Evolutionary conservation across 1,140 invertebrate genomes (phyloP).

Genomic region (Macrosteles quadrilineatus): DNA sequence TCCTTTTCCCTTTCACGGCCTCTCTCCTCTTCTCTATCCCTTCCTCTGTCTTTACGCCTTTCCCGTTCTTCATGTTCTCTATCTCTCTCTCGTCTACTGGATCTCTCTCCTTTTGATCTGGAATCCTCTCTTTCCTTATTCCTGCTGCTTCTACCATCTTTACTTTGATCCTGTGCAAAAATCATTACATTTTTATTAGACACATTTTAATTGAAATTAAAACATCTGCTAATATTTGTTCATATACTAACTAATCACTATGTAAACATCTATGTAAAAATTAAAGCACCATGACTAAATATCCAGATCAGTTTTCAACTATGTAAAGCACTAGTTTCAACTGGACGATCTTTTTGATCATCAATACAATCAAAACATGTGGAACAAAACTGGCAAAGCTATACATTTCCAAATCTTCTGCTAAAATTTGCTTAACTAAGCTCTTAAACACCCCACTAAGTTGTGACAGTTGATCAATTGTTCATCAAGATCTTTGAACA

Average conservation of each 20-base stretch:
- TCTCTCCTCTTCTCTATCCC: slow-evolving; percentile 44
- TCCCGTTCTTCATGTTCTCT: slow-evolving; percentile 35
- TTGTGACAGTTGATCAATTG: no score
- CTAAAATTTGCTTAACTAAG: no score
- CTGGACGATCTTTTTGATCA: no score
- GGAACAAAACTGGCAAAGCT: no score
- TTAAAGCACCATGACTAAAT: no score
- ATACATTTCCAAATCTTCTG: no score
- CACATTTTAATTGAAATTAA: background rate
- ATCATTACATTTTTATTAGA: slow-evolving; percentile 1
- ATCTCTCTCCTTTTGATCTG: slow-evolving; percentile 32
- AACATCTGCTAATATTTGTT: background rate
- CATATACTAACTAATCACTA: background rate
- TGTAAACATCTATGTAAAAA: background rate
- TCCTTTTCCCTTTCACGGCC: slow-evolving; percentile 42
- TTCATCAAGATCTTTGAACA: no score
- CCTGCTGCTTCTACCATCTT: slow-evolving; percentile 37
- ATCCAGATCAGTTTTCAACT: no score
- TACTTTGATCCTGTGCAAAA: slow-evolving; percentile 21
- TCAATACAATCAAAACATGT: no score
- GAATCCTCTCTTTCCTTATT: slow-evolving; percentile 34
- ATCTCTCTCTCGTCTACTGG: slow-evolving; percentile 23
- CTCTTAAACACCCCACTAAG: no score
- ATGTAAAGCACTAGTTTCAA: no score
- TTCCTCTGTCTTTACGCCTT: slow-evolving; percentile 15